Evolutionary conservation across 2,113 vertebrate genomes (phyloP), one percentile per base, ranked within the genome.

Genomic region (Colinus virginianus): DNA sequence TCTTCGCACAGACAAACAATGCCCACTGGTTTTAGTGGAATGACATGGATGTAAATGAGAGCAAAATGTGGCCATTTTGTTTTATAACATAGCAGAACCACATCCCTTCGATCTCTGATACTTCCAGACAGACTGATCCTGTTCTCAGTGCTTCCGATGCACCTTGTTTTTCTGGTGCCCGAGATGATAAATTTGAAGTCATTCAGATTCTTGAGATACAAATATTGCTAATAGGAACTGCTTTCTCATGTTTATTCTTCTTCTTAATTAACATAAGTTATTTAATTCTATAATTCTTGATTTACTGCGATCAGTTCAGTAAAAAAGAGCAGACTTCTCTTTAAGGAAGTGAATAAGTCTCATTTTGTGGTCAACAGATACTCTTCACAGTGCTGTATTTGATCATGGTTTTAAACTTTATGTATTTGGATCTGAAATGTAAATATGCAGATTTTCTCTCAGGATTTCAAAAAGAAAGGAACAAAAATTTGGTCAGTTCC

Each of bases 1-100:
- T 72, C 66, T 88, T 59, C 43, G 9, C 1, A 0, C 87, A 63
- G 78, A 53, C 70, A 59, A 79, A 94, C 94, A 96, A 88, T 87
- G 76, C 67, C 84, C n/a, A 72, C 56, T 84, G 76, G 78, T 64
- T 87, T 80, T 71, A 74, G 59, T 92, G 61, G 78, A 91, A 87
- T 66, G 69, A 21, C 74, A 53, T 8, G 56, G 22, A 93, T 76
- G 90, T 43, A 88, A 94, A 93, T 56, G 69, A 78, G 77, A 96
- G 83, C 76, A 95, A 79, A 96, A 85, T 88, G 55, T 10, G 56
- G 51, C 22, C 18, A 3, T 61, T 79, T 71, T 20, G 34, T 95
- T 95, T 71, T 30, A 11, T 90, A 94, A 88, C 51, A 61, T 46
- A 55, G 4, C 59, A 70, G 28, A 90, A 49, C 26, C 10, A 0